Evolutionary conservation across 2,113 vertebrate species (phyloP).

Genomic region (Campylorhamphus procurvoides): DNA sequence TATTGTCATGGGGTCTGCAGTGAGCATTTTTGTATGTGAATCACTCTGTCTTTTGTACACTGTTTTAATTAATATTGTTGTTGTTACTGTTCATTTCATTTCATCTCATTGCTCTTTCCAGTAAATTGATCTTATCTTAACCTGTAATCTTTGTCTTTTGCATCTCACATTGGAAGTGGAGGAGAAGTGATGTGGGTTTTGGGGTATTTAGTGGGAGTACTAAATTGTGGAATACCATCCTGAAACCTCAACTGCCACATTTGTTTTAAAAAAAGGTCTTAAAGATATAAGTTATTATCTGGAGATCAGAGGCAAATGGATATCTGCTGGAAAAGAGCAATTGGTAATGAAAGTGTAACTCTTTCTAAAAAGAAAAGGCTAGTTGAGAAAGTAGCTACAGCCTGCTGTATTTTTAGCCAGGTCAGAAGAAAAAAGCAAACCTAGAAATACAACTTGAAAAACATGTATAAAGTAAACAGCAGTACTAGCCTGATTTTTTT

Average conservation of each 20-base stretch:
- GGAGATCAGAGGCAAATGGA: neutral
- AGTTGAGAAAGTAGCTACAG: neutral
- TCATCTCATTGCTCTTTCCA: neutral
- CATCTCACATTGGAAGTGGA: neutral
- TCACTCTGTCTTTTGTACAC: neutral
- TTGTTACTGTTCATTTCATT: neutral
- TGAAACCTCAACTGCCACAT: neutral
- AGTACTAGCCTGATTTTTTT: neutral
- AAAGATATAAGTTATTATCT: neutral
- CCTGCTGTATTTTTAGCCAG: neutral
- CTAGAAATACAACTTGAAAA: neutral
- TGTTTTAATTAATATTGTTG: neutral
- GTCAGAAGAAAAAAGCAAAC: neutral
- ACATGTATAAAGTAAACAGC: neutral
- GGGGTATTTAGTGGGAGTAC: neutral
- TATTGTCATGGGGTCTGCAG: rapidly evolving
- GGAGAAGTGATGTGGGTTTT: neutral
- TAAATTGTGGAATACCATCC: neutral
- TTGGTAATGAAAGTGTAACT: neutral
- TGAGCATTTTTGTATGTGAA: neutral
- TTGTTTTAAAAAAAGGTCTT: neutral
- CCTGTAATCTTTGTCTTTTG: neutral
- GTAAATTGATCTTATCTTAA: neutral
- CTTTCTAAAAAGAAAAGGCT: neutral
- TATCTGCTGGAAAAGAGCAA: neutral